Evolutionary conservation across 1,140 invertebrate species (phyloP), one percentile per base, ranked within the genome.

Genomic region (Bombus cullumanus): DNA sequence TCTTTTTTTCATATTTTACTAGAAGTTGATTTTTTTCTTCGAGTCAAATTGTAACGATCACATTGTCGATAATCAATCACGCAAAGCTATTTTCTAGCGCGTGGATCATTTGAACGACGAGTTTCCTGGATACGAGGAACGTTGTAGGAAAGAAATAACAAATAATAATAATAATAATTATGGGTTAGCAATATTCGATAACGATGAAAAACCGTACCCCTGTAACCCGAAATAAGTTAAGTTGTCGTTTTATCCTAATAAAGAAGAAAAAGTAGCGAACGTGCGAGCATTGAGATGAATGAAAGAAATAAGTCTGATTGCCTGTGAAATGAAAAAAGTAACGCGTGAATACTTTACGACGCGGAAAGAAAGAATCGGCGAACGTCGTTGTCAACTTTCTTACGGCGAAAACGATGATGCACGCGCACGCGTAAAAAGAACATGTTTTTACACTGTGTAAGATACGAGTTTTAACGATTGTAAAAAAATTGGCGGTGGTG

Each of bases 161-260:
- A 37, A 22, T 37, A 68, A 64, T n/a, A n/a, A 53, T 53, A 53
- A 53, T 47, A 43, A 43, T 43, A 15, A 43, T 15, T 9, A 3
- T 68, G 66, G 66, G 69, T 37, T 28, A 71, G 37, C 69, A 71
- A 71, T 39, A 28, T 57, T 34, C 37, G 66, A 64, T 73, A 31
- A 74, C 80, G 69, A 31, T 12, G 69, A 37, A 74, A 28, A 69
- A 82, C n/a, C n/a, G 69, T 41, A 82, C 22, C n/a, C 31, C 34
- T 74, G 72, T 74, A 82, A 64, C 39, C 53, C 34, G n/a, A 62
- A 43, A 72, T 91, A 90, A 92, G 79, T 93, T 92, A 90, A 91
- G 91, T 92, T 92, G 89, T 92, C 88, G 69, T 73, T 82, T 41
- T 85, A 86, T 69, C 79, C 81, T 64, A 57, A 74, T 64, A 25